Conservation (phyloP, 2,113 vertebrate species). For the Saccopteryx leptura region DNA sequence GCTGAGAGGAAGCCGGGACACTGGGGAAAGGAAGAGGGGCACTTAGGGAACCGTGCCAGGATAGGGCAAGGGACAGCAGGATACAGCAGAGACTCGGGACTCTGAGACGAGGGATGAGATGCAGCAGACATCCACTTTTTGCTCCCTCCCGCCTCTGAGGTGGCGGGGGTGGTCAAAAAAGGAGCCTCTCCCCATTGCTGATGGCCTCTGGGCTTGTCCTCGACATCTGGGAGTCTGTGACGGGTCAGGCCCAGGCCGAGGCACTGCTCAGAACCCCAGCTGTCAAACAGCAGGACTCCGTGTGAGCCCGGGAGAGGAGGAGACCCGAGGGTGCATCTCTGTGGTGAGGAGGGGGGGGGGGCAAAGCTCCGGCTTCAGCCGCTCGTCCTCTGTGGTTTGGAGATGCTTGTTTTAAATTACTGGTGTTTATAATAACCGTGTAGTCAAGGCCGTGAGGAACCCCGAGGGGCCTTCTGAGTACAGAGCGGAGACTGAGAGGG, state of each 20-base stretch:
- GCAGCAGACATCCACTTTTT: not conserved
- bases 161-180: not conserved
- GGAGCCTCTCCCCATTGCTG: not conserved
- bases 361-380: not conserved
- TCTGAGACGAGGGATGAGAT: not conserved
- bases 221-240: not conserved
- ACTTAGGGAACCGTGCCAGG: not conserved
- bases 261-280: not conserved
- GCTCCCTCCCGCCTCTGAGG: not conserved
- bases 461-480: not conserved
- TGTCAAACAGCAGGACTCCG: not conserved
- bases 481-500: not conserved
- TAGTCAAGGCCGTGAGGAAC: conserved; percentile 18
- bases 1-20: not conserved
- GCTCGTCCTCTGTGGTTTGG: conserved; percentile 15
- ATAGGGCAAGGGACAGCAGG: not conserved
- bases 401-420: conserved; percentile 29
- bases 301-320: not conserved
- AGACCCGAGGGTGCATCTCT: not conserved
- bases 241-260: not conserved
- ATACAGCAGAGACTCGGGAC: conserved; percentile 3
- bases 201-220: not conserved
- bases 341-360: too few species aligned
- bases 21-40: not conserved
- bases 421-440: not conserved